A percentile compares a stretch with the other conserved stretches of the same genome.
phyloP scores from a whole-genome alignment of 2,888 invertebrate genomes.

The Chrysolina oricalcia region DNA sequence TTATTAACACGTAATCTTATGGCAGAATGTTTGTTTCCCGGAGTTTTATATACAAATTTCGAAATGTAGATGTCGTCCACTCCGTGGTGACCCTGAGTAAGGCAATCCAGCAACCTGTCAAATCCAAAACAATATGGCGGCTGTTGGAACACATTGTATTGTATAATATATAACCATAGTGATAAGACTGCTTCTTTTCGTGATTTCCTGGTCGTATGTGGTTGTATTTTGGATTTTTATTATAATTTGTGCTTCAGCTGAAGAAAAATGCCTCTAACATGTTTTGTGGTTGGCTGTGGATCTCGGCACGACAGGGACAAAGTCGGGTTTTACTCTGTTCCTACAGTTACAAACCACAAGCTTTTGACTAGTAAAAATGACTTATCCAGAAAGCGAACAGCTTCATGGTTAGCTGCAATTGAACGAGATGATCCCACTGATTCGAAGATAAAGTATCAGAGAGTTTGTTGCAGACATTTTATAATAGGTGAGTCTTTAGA shows the following conservation, averaged over 20 bases:
- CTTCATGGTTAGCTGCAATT: slow-evolving; percentile 37
- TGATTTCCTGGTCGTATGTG: neutral
- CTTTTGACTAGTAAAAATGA: too few relatives aligned
- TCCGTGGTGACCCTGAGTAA: too few relatives aligned
- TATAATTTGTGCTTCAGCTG: slow-evolving; percentile 17
- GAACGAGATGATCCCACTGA: slow-evolving; percentile 34
- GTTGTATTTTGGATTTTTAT: neutral
- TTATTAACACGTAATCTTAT: too few relatives aligned
- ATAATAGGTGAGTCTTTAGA: slow-evolving; percentile 15
- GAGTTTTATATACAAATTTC: too few relatives aligned
- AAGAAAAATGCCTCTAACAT: slow-evolving; percentile 38
- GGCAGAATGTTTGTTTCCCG: too few relatives aligned
- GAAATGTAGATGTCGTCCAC: too few relatives aligned
- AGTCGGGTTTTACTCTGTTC: too few relatives aligned
- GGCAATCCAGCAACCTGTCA: slow-evolving; percentile 23
- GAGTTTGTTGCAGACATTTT: slow-evolving; percentile 40
- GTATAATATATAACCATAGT: neutral
- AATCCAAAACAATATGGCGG: neutral
- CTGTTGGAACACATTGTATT: neutral
- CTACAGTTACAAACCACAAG: slow-evolving; percentile 29
- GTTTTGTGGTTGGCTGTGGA: slow-evolving; percentile 38
- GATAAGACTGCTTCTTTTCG: slow-evolving; percentile 4
- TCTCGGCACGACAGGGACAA: slow-evolving; percentile 30
- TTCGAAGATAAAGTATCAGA: slow-evolving; percentile 33
- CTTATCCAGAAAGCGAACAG: slow-evolving; percentile 33